Percentiles rank a stretch among this genome's conserved stretches.
Conservation (phyloP, 2,113 vertebrate species). For the Talpa occidentalis region DNA sequence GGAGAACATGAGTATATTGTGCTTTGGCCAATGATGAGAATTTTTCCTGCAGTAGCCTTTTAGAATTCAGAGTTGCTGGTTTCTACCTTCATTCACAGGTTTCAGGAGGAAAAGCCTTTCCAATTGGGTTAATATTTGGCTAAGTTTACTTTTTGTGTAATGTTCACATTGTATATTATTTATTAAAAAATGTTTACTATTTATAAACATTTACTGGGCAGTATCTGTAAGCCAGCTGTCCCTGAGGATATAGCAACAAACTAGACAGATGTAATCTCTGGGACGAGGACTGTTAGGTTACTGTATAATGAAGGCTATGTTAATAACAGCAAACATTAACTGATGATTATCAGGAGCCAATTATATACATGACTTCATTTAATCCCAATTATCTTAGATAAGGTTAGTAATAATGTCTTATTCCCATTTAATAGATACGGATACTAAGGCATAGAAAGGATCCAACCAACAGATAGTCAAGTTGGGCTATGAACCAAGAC, state of each 20-base stretch:
- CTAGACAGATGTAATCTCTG: not conserved
- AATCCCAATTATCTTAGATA: not conserved
- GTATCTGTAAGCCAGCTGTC: not conserved
- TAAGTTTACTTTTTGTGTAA: not conserved
- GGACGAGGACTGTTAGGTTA: not conserved
- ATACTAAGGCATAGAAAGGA: not conserved
- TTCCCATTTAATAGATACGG: not conserved
- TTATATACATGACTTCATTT: not conserved
- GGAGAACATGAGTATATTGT: conserved; percentile 7
- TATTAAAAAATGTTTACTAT: not conserved
- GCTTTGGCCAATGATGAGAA: not conserved
- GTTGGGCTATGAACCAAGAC: not conserved
- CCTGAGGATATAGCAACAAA: not conserved
- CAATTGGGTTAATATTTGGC: not conserved
- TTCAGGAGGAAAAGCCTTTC: not conserved
- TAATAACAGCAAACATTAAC: not conserved
- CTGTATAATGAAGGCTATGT: not conserved
- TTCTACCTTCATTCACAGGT: not conserved
- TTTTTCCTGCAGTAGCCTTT: not conserved
- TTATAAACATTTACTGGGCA: not conserved
- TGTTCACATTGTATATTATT: not conserved
- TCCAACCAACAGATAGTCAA: not conserved
- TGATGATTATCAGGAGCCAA: not conserved
- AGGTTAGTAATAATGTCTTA: not conserved
- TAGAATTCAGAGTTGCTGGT: not conserved